phyloP scores from a whole-genome alignment of 1,140 invertebrate species.

The Adoxophyes honmai region DNA sequence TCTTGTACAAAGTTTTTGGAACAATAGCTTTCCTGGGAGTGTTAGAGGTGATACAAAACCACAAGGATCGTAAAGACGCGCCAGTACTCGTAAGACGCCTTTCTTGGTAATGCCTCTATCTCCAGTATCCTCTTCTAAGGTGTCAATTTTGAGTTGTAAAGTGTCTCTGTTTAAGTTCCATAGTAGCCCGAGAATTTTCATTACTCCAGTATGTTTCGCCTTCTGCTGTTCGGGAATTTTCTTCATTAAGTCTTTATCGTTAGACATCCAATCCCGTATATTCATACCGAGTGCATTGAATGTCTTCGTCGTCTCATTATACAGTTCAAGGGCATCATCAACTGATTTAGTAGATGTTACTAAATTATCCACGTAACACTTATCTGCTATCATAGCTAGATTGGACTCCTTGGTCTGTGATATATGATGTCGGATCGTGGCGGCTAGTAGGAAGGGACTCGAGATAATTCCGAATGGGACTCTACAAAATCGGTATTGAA shows the following conservation, averaged over 20 bases:
- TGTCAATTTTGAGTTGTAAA: not conserved
- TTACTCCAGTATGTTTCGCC: not conserved
- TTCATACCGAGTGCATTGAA: not conserved
- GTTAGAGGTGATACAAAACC: not conserved
- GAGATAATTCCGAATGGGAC: not conserved
- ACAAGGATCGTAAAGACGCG: slow-evolving; percentile 1
- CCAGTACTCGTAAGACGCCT: not conserved
- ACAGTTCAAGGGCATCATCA: not conserved
- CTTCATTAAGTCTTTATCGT: not conserved
- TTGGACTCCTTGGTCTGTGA: not conserved
- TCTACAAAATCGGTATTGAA: not conserved
- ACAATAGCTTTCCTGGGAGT: not conserved
- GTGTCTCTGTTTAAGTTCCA: not conserved
- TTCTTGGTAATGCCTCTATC: not conserved
- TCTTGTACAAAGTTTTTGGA: slow-evolving; percentile 13
- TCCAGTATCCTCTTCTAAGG: too few relatives aligned
- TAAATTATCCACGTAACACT: not conserved
- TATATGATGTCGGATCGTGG: not conserved
- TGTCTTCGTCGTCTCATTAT: not conserved
- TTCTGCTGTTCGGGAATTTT: not conserved
- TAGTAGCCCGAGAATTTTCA: not conserved
- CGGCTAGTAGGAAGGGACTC: not conserved
- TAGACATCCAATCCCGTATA: not conserved
- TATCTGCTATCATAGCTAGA: not conserved
- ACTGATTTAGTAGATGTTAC: not conserved